These are phyloP conservation scores for Candoia aspera DNA, from an alignment of 2,113 vertebrate genomes.

Conservation along the genomic window DNA sequence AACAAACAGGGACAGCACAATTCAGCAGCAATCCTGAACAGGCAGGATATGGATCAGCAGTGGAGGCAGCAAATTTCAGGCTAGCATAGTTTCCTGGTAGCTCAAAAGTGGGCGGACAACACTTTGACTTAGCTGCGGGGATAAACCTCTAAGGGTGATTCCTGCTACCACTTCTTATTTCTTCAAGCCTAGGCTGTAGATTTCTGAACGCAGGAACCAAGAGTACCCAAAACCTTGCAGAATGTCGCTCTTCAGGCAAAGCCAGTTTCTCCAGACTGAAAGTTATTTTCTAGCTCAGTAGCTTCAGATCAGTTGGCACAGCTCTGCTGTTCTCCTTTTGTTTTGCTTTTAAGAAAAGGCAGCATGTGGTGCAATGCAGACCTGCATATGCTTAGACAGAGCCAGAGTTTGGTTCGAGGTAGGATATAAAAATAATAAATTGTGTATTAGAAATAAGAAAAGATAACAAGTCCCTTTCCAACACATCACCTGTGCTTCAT, in stretches of 20 bases:
- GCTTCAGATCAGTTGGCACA: not conserved
- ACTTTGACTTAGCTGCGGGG: not conserved
- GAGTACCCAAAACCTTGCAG: not conserved
- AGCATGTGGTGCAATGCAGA: not conserved
- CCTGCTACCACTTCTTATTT: not conserved
- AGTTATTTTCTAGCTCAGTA: not conserved
- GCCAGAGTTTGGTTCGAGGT: not conserved
- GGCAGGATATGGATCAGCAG: too few relatives aligned
- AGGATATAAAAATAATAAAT: not conserved
- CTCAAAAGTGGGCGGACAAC: not conserved
- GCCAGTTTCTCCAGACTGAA: not conserved
- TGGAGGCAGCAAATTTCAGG: too few relatives aligned
- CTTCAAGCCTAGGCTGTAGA: not conserved
- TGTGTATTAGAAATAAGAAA: not conserved
- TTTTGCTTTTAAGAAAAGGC: not conserved
- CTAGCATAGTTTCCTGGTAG: too few relatives aligned
- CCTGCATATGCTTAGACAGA: too few relatives aligned
- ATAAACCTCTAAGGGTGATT: not conserved
- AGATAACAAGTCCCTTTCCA: too few relatives aligned
- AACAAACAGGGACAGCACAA: too few relatives aligned
- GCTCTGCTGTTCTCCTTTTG: fast-evolving
- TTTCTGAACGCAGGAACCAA: not conserved
- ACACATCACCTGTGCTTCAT: not conserved
- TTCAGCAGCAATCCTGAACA: too few relatives aligned
- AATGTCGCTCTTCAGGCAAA: not conserved